Conservation (phyloP, 2,113 vertebrate genomes). For the Gadus macrocephalus region DNA sequence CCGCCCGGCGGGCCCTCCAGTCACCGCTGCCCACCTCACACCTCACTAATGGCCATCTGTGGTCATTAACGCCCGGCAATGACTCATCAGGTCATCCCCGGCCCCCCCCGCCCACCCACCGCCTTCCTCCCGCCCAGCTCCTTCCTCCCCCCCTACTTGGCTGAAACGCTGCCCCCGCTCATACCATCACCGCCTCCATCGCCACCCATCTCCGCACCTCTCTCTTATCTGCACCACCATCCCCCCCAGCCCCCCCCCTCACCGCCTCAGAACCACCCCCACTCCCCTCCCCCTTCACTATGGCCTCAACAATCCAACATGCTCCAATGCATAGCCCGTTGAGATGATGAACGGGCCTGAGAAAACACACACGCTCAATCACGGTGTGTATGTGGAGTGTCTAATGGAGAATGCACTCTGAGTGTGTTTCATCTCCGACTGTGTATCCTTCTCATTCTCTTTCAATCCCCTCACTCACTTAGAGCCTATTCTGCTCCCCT, state of each 20-base stretch:
- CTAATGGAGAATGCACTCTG: neutral
- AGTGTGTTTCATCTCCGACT: conserved; percentile 10
- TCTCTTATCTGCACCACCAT: too few species aligned
- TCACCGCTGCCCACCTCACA: conserved; percentile 50
- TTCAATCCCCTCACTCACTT: conserved; percentile 34
- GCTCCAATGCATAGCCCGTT: too few species aligned
- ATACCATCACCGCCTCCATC: too few species aligned
- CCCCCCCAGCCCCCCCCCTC: too few species aligned
- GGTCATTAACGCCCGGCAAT: conserved; percentile 63
- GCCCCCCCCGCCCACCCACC: conserved; percentile 32
- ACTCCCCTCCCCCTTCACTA: neutral
- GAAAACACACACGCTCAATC: conserved; percentile 1
- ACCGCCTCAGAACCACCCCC: conserved; percentile 24
- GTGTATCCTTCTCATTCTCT: conserved; percentile 55
- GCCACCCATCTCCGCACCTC: too few species aligned
- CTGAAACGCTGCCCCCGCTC: too few species aligned
- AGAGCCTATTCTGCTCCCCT: conserved; percentile 27
- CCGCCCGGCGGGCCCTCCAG: conserved; percentile 32
- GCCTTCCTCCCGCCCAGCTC: conserved; percentile 24
- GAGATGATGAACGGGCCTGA: conserved; percentile 1
- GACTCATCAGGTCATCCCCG: conserved; percentile 51
- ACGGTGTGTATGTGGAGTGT: neutral
- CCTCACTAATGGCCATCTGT: conserved; percentile 64
- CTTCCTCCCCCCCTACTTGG: conserved; percentile 1
- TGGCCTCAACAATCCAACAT: conserved; percentile 40